Evolutionary conservation across 2,797 vertebrate genomes (phyloP).

Genomic region (Microcaecilia unicolor): DNA sequence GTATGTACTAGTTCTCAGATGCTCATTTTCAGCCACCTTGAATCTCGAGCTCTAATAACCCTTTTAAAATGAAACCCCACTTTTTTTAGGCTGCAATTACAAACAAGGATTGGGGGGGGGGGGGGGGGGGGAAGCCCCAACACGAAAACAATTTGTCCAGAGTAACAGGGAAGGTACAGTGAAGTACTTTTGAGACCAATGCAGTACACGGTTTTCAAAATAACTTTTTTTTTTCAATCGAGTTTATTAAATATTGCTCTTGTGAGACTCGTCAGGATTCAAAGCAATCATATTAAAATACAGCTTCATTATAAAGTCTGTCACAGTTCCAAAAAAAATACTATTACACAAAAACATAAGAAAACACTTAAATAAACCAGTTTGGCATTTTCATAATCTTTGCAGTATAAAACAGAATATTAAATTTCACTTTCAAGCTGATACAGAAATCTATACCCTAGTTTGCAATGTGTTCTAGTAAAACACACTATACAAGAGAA

Average conservation of each 20-base stretch:
- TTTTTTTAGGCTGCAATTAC: no score
- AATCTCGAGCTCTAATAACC: no score
- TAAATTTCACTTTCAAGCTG: slow-evolving; percentile 61
- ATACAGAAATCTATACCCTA: slow-evolving; percentile 53
- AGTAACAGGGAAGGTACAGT: no score
- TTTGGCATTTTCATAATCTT: slow-evolving; percentile 75
- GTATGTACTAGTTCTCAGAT: no score
- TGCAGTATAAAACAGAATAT: slow-evolving; percentile 78
- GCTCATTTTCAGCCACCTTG: no score
- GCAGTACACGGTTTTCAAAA: no score
- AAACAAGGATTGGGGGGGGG: no score
- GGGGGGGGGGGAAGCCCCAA: no score
- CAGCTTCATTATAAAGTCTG: slow-evolving; percentile 60
- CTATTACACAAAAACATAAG: slow-evolving; percentile 67
- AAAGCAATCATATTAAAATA: slow-evolving; percentile 93
- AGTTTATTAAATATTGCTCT: slow-evolving; percentile 94
- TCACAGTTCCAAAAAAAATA: slow-evolving; percentile 63
- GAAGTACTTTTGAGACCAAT: no score
- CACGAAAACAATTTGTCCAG: no score
- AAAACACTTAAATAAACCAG: slow-evolving; percentile 75
- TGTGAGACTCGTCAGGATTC: slow-evolving; percentile 73
- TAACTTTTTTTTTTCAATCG: slow-evolving; percentile 52
- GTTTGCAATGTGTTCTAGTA: slow-evolving; percentile 58
- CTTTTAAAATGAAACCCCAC: no score
- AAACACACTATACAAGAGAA: slow-evolving; percentile 92